A percentile compares a stretch with the other conserved stretches of the same genome.
phyloP scores from a whole-genome alignment of 37 sponge, comb jelly and placozoan genomes.

The Dysidea cf. avara region DNA sequence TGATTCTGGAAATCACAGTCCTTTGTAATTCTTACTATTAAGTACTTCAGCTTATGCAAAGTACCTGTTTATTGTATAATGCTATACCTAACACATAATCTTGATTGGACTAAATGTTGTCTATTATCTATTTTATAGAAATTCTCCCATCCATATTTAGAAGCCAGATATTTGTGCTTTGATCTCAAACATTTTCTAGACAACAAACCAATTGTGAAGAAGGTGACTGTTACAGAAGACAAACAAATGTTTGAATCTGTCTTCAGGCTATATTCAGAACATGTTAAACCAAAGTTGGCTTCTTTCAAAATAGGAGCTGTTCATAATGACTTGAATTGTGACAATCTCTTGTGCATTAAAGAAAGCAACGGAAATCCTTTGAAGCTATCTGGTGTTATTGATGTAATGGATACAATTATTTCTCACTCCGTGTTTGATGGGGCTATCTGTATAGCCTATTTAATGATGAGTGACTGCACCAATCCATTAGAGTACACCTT shows the following conservation, averaged over 20 bases:
- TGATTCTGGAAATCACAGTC: no score
- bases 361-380: background rate
- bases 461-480: background rate
- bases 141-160: no score
- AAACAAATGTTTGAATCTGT: conserved; percentile 25
- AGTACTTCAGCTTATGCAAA: no score
- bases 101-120: no score
- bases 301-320: conserved; percentile 18
- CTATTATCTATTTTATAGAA: no score
- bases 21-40: no score
- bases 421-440: conserved; percentile 50
- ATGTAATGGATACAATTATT: conserved; percentile 19
- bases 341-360: conserved; percentile 25
- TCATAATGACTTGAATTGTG: conserved; percentile 40
- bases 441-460: conserved; percentile 30
- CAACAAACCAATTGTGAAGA: background rate
- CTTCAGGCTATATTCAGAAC: background rate
- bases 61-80: no score
- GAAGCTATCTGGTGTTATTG: conserved; percentile 22
- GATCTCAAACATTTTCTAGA: conserved; percentile 22
- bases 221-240: background rate
- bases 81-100: no score
- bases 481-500: conserved; percentile 26
- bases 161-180: no score
- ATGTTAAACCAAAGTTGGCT: conserved; percentile 29